Conservation (phyloP, 2,888 invertebrate genomes). For the Nemurella pictetii region DNA sequence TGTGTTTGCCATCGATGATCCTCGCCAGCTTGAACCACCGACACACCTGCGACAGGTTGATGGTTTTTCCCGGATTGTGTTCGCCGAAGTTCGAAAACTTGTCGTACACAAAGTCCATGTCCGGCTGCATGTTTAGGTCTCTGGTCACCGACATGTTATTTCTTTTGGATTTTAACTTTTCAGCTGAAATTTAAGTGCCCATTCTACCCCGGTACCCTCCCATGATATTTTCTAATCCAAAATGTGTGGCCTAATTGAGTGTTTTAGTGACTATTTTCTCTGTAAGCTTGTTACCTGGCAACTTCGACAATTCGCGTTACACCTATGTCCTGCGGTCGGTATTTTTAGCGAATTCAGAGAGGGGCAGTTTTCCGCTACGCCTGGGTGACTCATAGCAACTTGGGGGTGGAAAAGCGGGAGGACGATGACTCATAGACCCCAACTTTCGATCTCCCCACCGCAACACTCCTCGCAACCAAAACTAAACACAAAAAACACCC, state of each 20-base stretch:
- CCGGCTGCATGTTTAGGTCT: background rate
- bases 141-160: background rate
- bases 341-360: background rate
- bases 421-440: background rate
- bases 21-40: conserved; percentile 57
- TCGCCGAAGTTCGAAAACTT: conserved; percentile 54
- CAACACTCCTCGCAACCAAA: background rate
- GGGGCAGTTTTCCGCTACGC: background rate
- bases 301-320: background rate
- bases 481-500: background rate
- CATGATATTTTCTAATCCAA: background rate
- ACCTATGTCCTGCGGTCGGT: background rate
- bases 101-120: conserved; percentile 43
- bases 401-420: background rate
- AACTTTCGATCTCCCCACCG: background rate
- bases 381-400: background rate
- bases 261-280: background rate
- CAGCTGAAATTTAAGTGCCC: background rate
- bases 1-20: conserved; percentile 53
- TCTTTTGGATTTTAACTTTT: no score
- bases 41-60: conserved; percentile 53
- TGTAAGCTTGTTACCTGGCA: background rate
- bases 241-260: background rate
- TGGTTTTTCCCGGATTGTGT: conserved; percentile 51
- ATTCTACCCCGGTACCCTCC: no score